These are phyloP conservation scores for Amia ocellicauda DNA, from an alignment of 2,113 vertebrate genomes.

Conservation along the genomic window DNA sequence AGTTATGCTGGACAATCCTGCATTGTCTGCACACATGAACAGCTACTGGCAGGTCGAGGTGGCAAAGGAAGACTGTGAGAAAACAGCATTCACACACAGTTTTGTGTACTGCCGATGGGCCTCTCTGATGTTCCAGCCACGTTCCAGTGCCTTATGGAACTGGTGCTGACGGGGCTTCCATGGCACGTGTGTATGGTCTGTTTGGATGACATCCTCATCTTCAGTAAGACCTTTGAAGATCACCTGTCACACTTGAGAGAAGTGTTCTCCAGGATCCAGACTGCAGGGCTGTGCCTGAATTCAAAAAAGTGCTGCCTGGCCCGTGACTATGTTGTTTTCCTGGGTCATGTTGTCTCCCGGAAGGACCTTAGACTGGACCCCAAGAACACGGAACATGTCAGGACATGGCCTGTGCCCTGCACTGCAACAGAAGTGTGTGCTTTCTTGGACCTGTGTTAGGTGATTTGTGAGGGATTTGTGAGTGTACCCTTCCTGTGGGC, in stretches of 20 bases:
- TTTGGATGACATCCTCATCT: conserved; percentile 20
- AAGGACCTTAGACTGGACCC: conserved; percentile 17
- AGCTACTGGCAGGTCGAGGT: conserved; percentile 33
- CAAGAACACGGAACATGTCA: conserved; percentile 16
- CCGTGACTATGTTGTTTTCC: conserved; percentile 16
- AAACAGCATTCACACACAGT: conserved; percentile 27
- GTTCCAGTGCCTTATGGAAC: conserved; percentile 21
- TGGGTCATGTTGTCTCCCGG: conserved; percentile 19
- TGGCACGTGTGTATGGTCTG: conserved; percentile 27
- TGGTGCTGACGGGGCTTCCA: conserved; percentile 13
- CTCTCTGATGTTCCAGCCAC: conserved; percentile 16
- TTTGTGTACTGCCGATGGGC: conserved; percentile 22
- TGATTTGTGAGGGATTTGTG: conserved; percentile 16
- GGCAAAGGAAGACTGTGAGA: conserved; percentile 17
- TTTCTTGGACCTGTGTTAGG: conserved; percentile 15
- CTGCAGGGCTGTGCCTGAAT: conserved; percentile 26
- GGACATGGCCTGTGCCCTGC: conserved; percentile 8
- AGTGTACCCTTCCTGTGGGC: background rate
- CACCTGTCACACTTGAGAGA: conserved; percentile 20
- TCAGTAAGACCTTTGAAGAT: conserved; percentile 9
- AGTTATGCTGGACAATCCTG: too few relatives aligned
- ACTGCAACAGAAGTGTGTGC: conserved; percentile 13
- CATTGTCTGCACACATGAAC: too few relatives aligned
- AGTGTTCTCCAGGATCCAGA: conserved; percentile 10
- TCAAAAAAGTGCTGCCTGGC: conserved; percentile 23